These are phyloP conservation scores for Argya squamiceps DNA, from an alignment of 2,797 vertebrate genomes.

Conservation along the genomic window DNA sequence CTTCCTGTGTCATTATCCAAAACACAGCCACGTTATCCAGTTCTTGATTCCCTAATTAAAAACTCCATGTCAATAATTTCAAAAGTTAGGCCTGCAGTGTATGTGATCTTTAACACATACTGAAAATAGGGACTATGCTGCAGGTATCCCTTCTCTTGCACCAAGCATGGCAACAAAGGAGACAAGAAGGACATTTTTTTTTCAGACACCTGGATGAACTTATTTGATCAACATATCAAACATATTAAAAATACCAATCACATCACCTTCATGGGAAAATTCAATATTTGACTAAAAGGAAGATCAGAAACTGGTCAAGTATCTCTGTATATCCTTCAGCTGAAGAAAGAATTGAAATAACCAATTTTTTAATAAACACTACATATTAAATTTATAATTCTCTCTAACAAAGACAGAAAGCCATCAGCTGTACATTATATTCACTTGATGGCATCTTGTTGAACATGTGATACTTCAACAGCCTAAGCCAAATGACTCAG, in stretches of 20 bases:
- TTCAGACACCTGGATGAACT: background rate
- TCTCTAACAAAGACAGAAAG: background rate
- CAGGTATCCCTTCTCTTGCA: background rate
- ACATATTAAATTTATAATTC: background rate
- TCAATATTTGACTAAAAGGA: background rate
- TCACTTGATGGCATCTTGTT: background rate
- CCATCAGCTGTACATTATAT: background rate
- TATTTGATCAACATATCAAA: background rate
- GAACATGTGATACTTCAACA: background rate
- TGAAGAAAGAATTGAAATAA: background rate
- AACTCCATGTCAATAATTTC: background rate
- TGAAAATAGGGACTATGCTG: background rate
- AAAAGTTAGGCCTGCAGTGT: accelerated
- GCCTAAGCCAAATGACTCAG: background rate
- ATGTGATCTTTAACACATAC: background rate
- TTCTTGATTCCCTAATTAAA: background rate
- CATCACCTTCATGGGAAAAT: background rate
- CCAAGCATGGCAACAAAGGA: background rate
- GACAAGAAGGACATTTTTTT: background rate
- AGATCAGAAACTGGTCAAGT: background rate
- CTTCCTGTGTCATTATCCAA: background rate
- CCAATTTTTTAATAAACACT: background rate
- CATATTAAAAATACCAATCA: background rate
- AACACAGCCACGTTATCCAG: background rate
- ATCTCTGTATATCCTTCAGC: background rate